phyloP scores from a whole-genome alignment of 2,113 vertebrate species.

The Epinephelus fuscoguttatus region DNA sequence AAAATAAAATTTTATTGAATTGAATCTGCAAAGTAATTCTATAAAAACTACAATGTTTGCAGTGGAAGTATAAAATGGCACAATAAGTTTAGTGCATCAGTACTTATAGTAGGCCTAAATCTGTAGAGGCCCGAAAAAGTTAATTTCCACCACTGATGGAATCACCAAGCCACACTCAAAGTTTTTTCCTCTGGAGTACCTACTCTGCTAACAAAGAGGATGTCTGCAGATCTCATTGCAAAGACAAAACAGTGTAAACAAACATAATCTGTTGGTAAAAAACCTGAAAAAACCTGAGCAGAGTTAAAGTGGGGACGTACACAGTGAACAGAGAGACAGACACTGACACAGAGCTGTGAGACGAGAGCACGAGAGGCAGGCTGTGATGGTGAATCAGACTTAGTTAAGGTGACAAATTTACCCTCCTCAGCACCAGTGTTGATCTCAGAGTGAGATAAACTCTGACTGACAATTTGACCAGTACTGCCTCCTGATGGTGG shows the following conservation, averaged over 20 bases:
- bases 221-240: slow-evolving; percentile 8
- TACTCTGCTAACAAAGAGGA: slow-evolving; percentile 26
- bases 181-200: slow-evolving; percentile 19
- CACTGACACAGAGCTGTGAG: slow-evolving; percentile 49
- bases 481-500: slow-evolving; percentile 79
- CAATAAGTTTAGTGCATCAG: neutral
- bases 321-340: slow-evolving; percentile 45
- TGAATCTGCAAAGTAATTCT: no score
- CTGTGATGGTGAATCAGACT: slow-evolving; percentile 72
- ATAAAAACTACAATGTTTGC: no score
- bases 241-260: slow-evolving; percentile 40
- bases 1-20: no score
- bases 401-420: slow-evolving; percentile 68
- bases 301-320: neutral
- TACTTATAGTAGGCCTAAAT: neutral
- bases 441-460: slow-evolving; percentile 43
- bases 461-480: slow-evolving; percentile 62
- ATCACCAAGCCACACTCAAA: slow-evolving; percentile 15
- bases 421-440: slow-evolving; percentile 38
- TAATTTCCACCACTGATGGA: neutral
- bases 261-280: slow-evolving; percentile 42
- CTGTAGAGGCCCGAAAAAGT: neutral
- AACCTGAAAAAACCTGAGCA: slow-evolving; percentile 35
- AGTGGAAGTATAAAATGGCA: no score
- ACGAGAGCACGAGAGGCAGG: slow-evolving; percentile 55